Percentiles rank a stretch among this genome's conserved stretches.
Conservation (phyloP, 2,888 invertebrate genomes). For the Zeuzera pyrina region DNA sequence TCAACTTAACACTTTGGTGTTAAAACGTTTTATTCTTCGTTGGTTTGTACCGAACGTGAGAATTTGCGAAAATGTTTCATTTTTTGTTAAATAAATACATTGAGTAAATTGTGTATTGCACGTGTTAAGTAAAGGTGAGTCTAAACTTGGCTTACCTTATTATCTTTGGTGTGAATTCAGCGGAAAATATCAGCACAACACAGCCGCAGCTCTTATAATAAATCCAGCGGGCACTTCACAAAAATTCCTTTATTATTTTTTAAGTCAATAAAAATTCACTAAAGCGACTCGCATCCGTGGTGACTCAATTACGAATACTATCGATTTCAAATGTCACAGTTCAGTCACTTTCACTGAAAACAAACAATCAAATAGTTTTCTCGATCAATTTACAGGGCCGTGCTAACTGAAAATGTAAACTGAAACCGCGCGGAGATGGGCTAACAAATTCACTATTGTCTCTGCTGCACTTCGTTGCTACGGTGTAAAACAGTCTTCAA, state of each 20-base stretch:
- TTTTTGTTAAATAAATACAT: too few relatives aligned
- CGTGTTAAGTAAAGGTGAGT: conserved; percentile 6
- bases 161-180: conserved; percentile 53
- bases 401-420: conserved; percentile 57
- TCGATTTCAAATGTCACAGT: conserved; percentile 61
- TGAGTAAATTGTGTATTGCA: too few relatives aligned
- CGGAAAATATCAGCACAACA: conserved; percentile 15
- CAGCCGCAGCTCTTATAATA: conserved; percentile 26
- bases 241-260: conserved; percentile 25
- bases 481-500: conserved; percentile 9
- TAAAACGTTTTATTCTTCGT: too few relatives aligned
- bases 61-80: too few relatives aligned
- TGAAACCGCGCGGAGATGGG: conserved; percentile 32
- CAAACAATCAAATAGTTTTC: conserved; percentile 36
- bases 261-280: conserved; percentile 39
- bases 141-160: conserved; percentile 43
- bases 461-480: conserved; percentile 10
- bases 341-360: conserved; percentile 54
- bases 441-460: conserved; percentile 28
- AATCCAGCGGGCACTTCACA: conserved; percentile 64
- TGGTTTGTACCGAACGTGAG: too few relatives aligned
- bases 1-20: too few relatives aligned
- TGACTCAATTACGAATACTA: conserved; percentile 40
- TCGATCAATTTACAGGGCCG: conserved; percentile 39
- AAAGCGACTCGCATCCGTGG: conserved; percentile 18